Evolutionary conservation across 2,797 vertebrate species (phyloP).

Genomic region (Champsocephalus esox): DNA sequence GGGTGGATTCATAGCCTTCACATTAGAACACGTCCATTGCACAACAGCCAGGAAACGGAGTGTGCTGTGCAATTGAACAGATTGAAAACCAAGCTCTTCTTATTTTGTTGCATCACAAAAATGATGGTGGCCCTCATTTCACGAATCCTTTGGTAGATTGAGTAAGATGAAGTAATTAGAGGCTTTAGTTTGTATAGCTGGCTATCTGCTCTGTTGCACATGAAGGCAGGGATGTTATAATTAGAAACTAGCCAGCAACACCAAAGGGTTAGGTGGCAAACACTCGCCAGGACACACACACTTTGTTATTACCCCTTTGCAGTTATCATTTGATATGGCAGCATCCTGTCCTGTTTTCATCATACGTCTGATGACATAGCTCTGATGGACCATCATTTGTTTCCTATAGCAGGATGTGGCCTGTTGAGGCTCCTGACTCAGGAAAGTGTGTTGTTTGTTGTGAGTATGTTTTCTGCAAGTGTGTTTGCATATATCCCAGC

Average conservation of each 20-base stretch:
- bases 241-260: slow-evolving; percentile 85
- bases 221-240: slow-evolving; percentile 79
- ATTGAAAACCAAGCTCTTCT: slow-evolving; percentile 31
- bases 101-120: slow-evolving; percentile 70
- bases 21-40: slow-evolving; percentile 70
- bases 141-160: slow-evolving; percentile 77
- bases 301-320: slow-evolving; percentile 80
- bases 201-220: slow-evolving; percentile 80
- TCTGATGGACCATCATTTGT: slow-evolving; percentile 32
- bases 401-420: slow-evolving; percentile 56
- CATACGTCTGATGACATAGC: slow-evolving; percentile 50
- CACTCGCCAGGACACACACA: slow-evolving; percentile 67
- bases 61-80: slow-evolving; percentile 54
- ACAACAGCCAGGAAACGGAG: slow-evolving; percentile 70
- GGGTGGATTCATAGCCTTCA: slow-evolving; percentile 74
- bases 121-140: slow-evolving; percentile 63
- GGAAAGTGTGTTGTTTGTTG: slow-evolving; percentile 46
- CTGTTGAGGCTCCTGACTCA: slow-evolving; percentile 52
- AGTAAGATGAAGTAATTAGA: slow-evolving; percentile 86
- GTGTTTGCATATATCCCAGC: slow-evolving; percentile 39
- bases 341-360: slow-evolving; percentile 68
- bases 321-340: slow-evolving; percentile 77
- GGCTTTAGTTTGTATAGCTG: slow-evolving; percentile 78
- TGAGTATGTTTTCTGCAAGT: slow-evolving; percentile 25
- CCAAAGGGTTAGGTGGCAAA: slow-evolving; percentile 81